Evolutionary conservation across 2,797 vertebrate species (phyloP).

Genomic region (Falco novaeseelandiae): DNA sequence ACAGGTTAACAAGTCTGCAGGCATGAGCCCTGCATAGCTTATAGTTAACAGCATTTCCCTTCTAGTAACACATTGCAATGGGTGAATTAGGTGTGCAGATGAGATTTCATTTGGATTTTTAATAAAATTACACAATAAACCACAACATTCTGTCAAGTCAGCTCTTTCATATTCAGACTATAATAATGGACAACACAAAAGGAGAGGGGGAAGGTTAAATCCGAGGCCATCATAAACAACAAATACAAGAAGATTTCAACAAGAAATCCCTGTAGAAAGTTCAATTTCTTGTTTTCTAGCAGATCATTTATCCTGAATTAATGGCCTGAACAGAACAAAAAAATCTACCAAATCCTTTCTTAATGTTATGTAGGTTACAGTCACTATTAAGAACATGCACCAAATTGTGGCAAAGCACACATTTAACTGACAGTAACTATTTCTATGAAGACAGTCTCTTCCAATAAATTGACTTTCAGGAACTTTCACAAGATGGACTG

Average conservation of each 20-base stretch:
- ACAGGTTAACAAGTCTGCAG: neutral
- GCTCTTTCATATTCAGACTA: neutral
- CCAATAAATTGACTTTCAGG: neutral
- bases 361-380: neutral
- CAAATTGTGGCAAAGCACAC: neutral
- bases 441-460: neutral
- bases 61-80: neutral
- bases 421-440: neutral
- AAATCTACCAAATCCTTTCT: neutral
- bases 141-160: neutral
- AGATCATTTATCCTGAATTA: neutral
- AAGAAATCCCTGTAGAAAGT: neutral
- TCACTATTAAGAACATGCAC: neutral
- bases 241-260: neutral
- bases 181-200: neutral
- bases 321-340: neutral
- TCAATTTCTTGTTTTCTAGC: neutral
- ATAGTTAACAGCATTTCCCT: neutral
- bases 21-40: neutral
- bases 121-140: neutral
- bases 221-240: neutral
- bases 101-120: neutral
- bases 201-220: neutral
- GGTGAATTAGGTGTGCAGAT: neutral
- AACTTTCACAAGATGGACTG: neutral